Percentiles rank a stretch among this genome's conserved stretches.
phyloP scores from a whole-genome alignment of 2,113 vertebrate genomes.

The Petaurus breviceps region DNA sequence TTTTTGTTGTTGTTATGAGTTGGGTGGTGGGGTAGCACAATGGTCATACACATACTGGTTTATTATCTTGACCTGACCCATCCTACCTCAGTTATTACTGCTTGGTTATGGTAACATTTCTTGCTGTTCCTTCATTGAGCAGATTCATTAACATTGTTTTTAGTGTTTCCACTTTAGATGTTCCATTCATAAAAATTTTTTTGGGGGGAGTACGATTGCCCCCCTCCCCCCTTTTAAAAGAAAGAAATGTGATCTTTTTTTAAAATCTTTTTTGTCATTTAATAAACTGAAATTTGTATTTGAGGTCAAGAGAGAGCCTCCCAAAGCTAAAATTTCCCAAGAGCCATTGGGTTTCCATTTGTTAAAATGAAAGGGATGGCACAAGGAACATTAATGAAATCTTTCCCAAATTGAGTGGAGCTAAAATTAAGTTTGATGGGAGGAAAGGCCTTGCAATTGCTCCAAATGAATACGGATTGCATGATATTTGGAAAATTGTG shows the following conservation, averaged over 20 bases:
- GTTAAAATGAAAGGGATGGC: neutral
- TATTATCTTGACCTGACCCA: no score
- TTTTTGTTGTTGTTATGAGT: neutral
- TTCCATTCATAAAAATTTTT: constrained; percentile 18
- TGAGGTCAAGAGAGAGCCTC: neutral
- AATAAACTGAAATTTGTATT: neutral
- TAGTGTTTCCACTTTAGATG: neutral
- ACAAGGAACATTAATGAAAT: neutral
- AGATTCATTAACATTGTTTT: neutral
- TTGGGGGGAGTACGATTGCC: neutral
- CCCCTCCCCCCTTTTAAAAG: constrained; percentile 23
- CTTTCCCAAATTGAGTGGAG: neutral
- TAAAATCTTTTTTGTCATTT: neutral
- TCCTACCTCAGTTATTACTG: neutral
- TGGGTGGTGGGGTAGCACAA: neutral
- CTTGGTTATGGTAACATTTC: neutral
- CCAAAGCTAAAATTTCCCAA: neutral
- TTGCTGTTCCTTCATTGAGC: neutral
- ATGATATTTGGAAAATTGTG: neutral
- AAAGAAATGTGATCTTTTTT: neutral
- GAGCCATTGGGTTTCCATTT: neutral
- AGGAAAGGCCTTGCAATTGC: neutral
- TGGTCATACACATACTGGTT: neutral
- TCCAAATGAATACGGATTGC: neutral
- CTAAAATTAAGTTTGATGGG: neutral